phyloP scores from a whole-genome alignment of 1,140 invertebrate species.

The Coenobita brevimanus region DNA sequence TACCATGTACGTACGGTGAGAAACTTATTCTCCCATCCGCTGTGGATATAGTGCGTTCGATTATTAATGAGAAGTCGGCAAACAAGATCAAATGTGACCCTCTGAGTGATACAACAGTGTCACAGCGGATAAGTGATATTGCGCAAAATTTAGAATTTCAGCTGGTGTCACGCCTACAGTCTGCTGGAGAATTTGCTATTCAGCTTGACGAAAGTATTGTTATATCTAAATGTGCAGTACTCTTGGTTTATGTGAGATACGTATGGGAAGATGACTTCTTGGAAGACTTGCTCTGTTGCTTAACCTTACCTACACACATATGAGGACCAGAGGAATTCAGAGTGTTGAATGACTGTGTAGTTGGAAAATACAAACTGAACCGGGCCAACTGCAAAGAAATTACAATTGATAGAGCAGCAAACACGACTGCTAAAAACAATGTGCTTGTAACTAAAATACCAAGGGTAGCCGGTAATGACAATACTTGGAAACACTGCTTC shows the following conservation, averaged over 20 bases:
- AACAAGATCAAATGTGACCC: constrained; percentile 26
- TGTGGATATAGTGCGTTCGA: constrained; percentile 7
- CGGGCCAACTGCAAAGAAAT: no score
- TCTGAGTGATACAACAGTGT: constrained; percentile 31
- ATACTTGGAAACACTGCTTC: constrained; percentile 15
- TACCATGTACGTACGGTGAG: constrained; percentile 36
- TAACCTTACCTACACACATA: constrained; percentile 18
- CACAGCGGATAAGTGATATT: constrained; percentile 26
- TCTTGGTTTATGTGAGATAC: constrained; percentile 41
- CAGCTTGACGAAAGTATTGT: constrained; percentile 41
- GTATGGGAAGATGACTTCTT: constrained; percentile 35
- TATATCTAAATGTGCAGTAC: constrained; percentile 16
- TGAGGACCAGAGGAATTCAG: constrained; percentile 12
- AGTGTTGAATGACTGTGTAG: no score
- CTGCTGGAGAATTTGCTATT: constrained; percentile 37
- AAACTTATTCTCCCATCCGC: constrained; percentile 32
- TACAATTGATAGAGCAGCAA: no score
- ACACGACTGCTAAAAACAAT: no score
- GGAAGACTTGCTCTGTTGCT: no score
- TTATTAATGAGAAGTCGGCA: no score
- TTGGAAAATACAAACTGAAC: no score
- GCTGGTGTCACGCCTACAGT: constrained; percentile 21
- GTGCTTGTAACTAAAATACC: constrained; percentile 5
- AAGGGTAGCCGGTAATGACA: constrained; percentile 5
- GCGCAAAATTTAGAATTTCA: constrained; percentile 31